Evolutionary conservation across 1,140 invertebrate species (phyloP), one percentile per base, ranked within the genome.

Genomic region (Drosophila ficusphila): DNA sequence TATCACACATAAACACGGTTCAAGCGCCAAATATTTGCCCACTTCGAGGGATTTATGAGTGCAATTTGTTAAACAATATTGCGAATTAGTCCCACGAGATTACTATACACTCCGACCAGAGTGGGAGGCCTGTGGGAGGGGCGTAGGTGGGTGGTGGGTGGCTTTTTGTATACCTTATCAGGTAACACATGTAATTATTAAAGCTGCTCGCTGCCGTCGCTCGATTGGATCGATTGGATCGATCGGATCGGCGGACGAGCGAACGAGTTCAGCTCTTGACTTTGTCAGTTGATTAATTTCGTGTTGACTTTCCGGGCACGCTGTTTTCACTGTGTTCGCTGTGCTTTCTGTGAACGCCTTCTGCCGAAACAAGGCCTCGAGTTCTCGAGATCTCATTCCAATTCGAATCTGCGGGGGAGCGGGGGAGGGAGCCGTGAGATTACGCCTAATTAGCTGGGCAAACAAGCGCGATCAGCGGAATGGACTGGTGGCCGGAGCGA

Each of bases 21-120:
- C 46, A 51, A 67, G 67, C 64, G 42, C 67, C 61, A 52, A 68
- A 68, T 68, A 68, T 68, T 72, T 72, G 16, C 39, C 44, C 67
- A 61, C 54, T 69, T 69, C 29, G 27, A 44, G 47, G 27, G 42
- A 76, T 86, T 79, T 86, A 86, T 86, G 67, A 51, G 42, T 53
- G 70, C 42, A 48, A 74, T 64, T 74, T 73, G 70, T 74, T 73
- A 73, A 74, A 68, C 77, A 86, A 72, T 62, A 85, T 72, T 83
- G 60, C 48, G 71, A 83, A 83, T 83, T 62, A 62, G 60, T 60
- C 46, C 36, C 27, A 47, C 39, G 46, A 31, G 16, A 33, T 33
- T 31, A 42, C n/a, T 12, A 42, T 21, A n/a, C n/a, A n/a, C n/a
- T 23, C 18, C 9, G 38, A 29, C 7, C 27, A n/a, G 18, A 3